phyloP scores from a whole-genome alignment of 2,797 vertebrate species.

The Xerus rutilus region DNA sequence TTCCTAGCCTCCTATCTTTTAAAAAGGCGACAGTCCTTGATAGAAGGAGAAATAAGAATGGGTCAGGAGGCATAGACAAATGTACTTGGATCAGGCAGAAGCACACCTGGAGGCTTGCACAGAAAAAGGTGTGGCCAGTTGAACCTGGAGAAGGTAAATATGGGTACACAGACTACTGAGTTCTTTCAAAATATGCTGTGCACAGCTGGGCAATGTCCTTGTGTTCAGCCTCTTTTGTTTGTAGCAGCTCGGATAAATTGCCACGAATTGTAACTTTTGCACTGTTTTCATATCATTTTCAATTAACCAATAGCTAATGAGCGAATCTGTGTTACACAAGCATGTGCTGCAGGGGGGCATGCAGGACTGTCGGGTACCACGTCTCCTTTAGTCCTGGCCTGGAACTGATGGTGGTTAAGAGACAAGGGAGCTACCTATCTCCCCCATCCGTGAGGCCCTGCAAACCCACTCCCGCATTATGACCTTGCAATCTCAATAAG shows the following conservation, averaged over 20 bases:
- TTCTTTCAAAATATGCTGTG: no score
- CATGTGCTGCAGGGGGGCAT: rapidly evolving
- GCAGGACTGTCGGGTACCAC: rapidly evolving
- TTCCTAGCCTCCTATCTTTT: no score
- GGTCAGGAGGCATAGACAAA: rapidly evolving
- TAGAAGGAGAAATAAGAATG: rapidly evolving
- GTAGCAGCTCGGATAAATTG: neutral
- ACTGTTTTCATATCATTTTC: neutral
- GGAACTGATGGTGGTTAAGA: neutral
- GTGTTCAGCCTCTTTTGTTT: neutral
- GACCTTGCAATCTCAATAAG: neutral
- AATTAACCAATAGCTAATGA: neutral
- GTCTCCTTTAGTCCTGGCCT: rapidly evolving
- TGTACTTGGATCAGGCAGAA: rapidly evolving
- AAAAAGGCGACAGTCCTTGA: neutral
- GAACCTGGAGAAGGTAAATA: rapidly evolving
- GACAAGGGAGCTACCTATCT: neutral
- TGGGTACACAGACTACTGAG: rapidly evolving
- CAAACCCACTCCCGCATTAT: neutral
- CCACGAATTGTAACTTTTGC: neutral
- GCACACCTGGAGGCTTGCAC: rapidly evolving
- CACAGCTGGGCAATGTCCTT: neutral
- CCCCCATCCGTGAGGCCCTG: neutral
- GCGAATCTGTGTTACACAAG: neutral
- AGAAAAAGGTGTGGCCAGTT: rapidly evolving